Base-by-base conservation (phyloP, 1,140 invertebrate genomes). In the Drosophila kanapiae region DNA sequence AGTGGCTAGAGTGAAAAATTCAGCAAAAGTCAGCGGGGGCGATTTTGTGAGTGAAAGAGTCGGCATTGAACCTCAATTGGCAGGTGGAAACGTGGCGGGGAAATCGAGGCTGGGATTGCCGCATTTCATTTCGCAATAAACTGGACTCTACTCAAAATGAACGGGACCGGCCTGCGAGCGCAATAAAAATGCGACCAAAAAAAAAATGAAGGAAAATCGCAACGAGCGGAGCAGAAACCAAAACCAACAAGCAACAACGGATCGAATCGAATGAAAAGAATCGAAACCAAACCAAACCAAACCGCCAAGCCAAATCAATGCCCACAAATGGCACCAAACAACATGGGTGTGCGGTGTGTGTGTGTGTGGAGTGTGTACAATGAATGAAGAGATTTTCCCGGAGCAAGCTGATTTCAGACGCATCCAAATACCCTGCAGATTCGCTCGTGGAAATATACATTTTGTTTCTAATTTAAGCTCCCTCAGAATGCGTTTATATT, bases 251-350 rank as follows among this genome's bases (percentile, higher is more conserved):
- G 53, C 57, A 78, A 76, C 72, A 76, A 64, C 71, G 37, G 54
- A 78, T 72, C 62, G 35, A 64, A 51, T 72, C 40, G 53, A 84
- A 78, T 59, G 45, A 45, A 72, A 58, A 35, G 16, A 27, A 58
- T 63, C 16, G 14, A 43, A 77, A 59, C 51, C 27, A 54, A 51
- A 77, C 43, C 31, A 40, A 71, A 75, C 71, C 72, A 54, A 75
- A 78, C 58, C 75, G 76, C 83, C 76, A 87, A 87, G 67, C 80
- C 83, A 87, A 86, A 86, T 82, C 80, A 87, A 82, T 86, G 79
- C 67, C 75, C 71, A 54, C 83, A 79, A 77, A 82, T 76, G 80
- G 76, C 76, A 77, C 63, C 62, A 78, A 74, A 71, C 69, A 71
- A 78, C 64, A 77, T 69, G 62, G 67, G 42, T 71, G 67, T 37